Conservation (phyloP, 2,797 vertebrate species). For the Ficedula albicollis region DNA sequence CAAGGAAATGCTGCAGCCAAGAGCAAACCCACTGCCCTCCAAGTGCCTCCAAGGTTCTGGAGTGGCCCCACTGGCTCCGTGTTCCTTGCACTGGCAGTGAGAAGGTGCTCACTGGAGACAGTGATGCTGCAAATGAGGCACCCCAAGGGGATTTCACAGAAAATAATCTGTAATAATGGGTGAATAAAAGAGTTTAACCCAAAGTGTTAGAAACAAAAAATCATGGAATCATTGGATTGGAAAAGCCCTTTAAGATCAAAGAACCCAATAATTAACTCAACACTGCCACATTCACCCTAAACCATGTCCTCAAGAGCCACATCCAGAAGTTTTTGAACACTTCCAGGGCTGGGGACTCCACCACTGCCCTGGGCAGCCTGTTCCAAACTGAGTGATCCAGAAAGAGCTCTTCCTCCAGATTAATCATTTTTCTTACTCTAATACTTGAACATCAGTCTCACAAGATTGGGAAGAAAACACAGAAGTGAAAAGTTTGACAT, state of each 20-base stretch:
- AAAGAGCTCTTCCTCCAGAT: background rate
- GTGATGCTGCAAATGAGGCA: accelerated
- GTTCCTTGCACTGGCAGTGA: background rate
- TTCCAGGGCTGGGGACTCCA: background rate
- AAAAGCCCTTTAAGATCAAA: background rate
- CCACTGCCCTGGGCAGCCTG: background rate
- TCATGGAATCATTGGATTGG: background rate
- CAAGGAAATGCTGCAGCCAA: background rate
- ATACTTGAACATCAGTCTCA: background rate
- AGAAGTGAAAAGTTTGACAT: background rate
- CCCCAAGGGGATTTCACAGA: background rate
- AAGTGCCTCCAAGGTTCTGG: background rate
- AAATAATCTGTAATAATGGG: background rate
- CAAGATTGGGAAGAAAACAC: background rate
- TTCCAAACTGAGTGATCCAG: background rate
- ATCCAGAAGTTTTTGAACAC: background rate
- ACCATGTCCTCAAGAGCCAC: background rate
- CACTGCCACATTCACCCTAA: background rate
- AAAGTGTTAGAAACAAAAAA: background rate
- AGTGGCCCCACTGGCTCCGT: background rate
- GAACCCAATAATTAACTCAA: background rate
- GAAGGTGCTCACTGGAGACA: background rate
- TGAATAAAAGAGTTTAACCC: background rate
- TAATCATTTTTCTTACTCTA: background rate
- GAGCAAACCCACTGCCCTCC: background rate